phyloP scores from a whole-genome alignment of 1,140 invertebrate species.

The Drosophila orosa region DNA sequence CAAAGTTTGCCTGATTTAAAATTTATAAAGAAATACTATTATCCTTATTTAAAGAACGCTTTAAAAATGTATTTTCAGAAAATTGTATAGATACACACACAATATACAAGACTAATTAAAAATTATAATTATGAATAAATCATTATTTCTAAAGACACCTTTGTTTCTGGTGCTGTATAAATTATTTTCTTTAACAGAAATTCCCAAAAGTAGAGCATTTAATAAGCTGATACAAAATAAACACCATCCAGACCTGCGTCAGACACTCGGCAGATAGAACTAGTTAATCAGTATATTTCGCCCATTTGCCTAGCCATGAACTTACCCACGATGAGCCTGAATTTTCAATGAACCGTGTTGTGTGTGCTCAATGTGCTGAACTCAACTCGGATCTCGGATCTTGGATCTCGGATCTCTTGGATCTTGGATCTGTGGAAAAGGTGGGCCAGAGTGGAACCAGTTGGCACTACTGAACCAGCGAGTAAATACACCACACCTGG shows the following conservation, averaged over 20 bases:
- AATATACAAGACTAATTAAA: too few species aligned
- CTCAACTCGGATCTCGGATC: slow-evolving; percentile 10
- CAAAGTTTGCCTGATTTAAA: too few species aligned
- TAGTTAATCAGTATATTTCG: slow-evolving; percentile 36
- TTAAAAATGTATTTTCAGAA: too few species aligned
- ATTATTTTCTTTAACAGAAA: too few species aligned
- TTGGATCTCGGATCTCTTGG: background rate
- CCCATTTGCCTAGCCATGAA: slow-evolving; percentile 42
- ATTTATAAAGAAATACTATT: too few species aligned
- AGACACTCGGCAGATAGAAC: slow-evolving; percentile 20
- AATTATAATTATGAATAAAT: too few species aligned
- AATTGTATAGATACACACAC: too few species aligned
- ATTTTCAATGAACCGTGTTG: slow-evolving; percentile 29
- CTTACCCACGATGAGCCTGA: slow-evolving; percentile 20
- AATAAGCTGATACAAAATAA: background rate
- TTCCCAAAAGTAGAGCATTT: slow-evolving; percentile 5
- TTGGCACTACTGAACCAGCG: slow-evolving; percentile 53
- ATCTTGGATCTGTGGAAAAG: slow-evolving; percentile 6
- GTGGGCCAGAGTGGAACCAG: slow-evolving; percentile 34
- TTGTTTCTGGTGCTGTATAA: background rate
- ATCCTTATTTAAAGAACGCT: too few species aligned
- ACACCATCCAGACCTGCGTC: slow-evolving; percentile 23
- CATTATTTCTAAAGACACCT: background rate
- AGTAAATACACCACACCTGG: slow-evolving; percentile 27
- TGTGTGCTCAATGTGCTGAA: slow-evolving; percentile 5